Conservation (phyloP, 2,888 invertebrate species). For the Aquatica leii region DNA sequence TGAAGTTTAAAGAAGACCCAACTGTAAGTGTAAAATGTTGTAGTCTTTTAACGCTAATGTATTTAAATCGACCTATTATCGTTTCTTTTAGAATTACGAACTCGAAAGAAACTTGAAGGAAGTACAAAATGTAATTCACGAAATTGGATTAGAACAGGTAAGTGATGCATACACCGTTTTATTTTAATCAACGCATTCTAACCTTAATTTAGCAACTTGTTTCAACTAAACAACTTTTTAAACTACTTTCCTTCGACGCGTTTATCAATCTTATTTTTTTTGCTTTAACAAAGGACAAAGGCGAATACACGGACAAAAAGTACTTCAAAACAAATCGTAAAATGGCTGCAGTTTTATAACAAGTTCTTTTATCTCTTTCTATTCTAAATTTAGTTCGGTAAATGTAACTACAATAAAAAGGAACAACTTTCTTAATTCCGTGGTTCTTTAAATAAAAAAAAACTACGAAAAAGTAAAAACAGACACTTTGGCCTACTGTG, state of each 20-base stretch:
- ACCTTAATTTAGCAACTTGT: slow-evolving; percentile 18
- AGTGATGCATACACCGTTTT: slow-evolving; percentile 15
- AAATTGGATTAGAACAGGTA: slow-evolving; percentile 58
- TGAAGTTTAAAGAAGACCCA: slow-evolving; percentile 51
- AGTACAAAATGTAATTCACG: slow-evolving; percentile 56
- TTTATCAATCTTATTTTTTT: neutral
- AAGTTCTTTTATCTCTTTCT: slow-evolving; percentile 33
- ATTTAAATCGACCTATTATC: neutral
- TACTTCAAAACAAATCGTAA: slow-evolving; percentile 26
- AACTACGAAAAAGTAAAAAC: neutral
- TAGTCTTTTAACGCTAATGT: neutral
- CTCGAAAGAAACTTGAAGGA: slow-evolving; percentile 53
- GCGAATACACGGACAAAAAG: neutral
- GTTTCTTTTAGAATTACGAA: slow-evolving; percentile 50
- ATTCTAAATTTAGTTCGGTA: slow-evolving; percentile 22
- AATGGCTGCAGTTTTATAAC: slow-evolving; percentile 32
- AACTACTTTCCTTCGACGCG: no score
- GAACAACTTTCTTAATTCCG: neutral
- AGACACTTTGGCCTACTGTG: neutral
- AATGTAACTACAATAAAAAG: neutral
- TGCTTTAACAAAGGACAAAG: neutral
- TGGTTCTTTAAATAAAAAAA: no score
- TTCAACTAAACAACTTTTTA: slow-evolving; percentile 1
- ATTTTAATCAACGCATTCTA: slow-evolving; percentile 18
- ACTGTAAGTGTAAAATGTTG: slow-evolving; percentile 50